A percentile compares a stretch with the other conserved stretches of the same genome.
phyloP scores from a whole-genome alignment of 2,888 invertebrate genomes.

The Eilema griseolum region DNA sequence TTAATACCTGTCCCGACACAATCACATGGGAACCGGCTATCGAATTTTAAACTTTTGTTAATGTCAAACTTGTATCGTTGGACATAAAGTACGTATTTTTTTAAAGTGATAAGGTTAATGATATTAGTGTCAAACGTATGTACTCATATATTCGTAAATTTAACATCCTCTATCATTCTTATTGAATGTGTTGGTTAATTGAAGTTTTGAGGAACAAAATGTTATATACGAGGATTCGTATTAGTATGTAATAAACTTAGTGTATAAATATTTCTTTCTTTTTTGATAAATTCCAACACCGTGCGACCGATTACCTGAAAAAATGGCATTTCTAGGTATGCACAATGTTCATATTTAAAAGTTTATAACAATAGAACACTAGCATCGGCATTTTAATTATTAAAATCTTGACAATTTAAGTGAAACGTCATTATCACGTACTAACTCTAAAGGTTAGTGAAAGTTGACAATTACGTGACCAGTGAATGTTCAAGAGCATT shows the following conservation, averaged over 20 bases:
- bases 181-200: neutral
- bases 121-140: slow-evolving; percentile 19
- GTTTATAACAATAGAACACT: neutral
- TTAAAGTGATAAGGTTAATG: slow-evolving; percentile 29
- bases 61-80: slow-evolving; percentile 26
- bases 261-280: too few relatives aligned
- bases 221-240: neutral
- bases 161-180: neutral
- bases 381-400: neutral
- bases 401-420: slow-evolving; percentile 23
- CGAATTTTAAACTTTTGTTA: slow-evolving; percentile 38
- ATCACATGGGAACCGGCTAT: slow-evolving; percentile 77
- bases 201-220: neutral
- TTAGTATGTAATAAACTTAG: too few relatives aligned
- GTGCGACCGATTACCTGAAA: neutral
- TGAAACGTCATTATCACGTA: slow-evolving; percentile 46
- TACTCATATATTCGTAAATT: slow-evolving; percentile 21
- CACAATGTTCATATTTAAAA: neutral
- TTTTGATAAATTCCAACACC: neutral
- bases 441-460: slow-evolving; percentile 52
- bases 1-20: slow-evolving; percentile 75
- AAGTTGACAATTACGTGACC: slow-evolving; percentile 64
- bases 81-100: slow-evolving; percentile 14
- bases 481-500: slow-evolving; percentile 59
- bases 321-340: neutral